phyloP scores from a whole-genome alignment of 2,888 invertebrate genomes.

The Ganaspis brasiliensis region DNA sequence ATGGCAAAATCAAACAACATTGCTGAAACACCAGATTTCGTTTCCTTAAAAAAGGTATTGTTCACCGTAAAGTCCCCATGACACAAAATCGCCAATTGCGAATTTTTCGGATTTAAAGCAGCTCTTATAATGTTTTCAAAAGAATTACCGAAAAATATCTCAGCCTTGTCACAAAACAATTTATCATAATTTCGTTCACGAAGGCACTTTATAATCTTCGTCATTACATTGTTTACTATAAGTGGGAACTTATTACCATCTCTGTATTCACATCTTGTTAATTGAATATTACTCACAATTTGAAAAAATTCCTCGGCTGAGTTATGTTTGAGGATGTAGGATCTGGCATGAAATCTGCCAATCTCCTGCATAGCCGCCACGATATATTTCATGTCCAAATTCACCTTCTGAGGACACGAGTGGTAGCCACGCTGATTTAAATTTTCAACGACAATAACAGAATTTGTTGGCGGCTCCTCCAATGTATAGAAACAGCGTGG shows the following conservation, averaged over 20 bases:
- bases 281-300: conserved; percentile 60
- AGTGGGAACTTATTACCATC: neutral
- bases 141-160: conserved; percentile 57
- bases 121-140: conserved; percentile 61
- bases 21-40: conserved; percentile 39
- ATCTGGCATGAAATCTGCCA: conserved; percentile 68
- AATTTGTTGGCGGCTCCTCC: conserved; percentile 50
- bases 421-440: conserved; percentile 62
- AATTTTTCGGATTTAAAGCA: conserved; percentile 61
- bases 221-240: neutral
- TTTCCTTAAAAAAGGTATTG: conserved; percentile 68
- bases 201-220: conserved; percentile 62
- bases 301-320: conserved; percentile 60
- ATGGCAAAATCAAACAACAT: conserved; percentile 70
- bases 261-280: conserved; percentile 53
- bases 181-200: conserved; percentile 62
- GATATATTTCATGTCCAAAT: conserved; percentile 66
- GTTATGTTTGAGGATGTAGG: conserved; percentile 69
- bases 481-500: conserved; percentile 58
- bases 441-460: conserved; percentile 69
- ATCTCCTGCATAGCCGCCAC: conserved; percentile 69
- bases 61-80: conserved; percentile 75
- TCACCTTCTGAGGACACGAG: conserved; percentile 50
- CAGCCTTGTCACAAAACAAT: conserved; percentile 66
- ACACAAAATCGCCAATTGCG: conserved; percentile 71